Percentiles rank a stretch among this genome's conserved stretches.
Evolutionary conservation across 1,140 invertebrate genomes (phyloP).

Genomic region (Aricia agestis): DNA sequence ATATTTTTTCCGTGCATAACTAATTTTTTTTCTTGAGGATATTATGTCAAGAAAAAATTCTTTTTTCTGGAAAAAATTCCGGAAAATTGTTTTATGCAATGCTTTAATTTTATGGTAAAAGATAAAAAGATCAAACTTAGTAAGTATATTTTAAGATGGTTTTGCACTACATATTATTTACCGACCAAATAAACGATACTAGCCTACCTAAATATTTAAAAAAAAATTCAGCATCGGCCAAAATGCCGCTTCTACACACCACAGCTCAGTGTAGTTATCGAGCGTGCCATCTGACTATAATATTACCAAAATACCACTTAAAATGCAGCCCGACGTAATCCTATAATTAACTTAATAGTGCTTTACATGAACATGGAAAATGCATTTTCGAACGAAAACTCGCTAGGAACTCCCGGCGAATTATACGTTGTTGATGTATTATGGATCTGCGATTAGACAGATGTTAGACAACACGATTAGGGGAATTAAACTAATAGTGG

Average conservation of each 20-base stretch:
- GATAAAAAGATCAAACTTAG: too few relatives aligned
- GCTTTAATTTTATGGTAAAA: too few relatives aligned
- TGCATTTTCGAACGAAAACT: constrained; percentile 64
- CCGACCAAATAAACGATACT: too few relatives aligned
- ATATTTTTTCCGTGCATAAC: too few relatives aligned
- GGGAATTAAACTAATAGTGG: constrained; percentile 19
- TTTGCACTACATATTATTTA: too few relatives aligned
- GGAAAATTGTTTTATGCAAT: too few relatives aligned
- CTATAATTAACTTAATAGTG: constrained; percentile 71
- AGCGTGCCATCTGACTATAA: constrained; percentile 74
- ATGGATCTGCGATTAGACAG: constrained; percentile 41
- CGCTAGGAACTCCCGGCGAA: constrained; percentile 49
- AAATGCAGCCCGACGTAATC: constrained; percentile 66
- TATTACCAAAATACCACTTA: constrained; percentile 74
- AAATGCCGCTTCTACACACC: not conserved
- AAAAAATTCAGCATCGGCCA: too few relatives aligned
- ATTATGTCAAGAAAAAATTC: too few relatives aligned
- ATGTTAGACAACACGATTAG: constrained; percentile 31
- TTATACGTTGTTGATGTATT: constrained; percentile 60
- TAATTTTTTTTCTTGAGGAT: too few relatives aligned
- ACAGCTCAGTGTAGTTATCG: constrained; percentile 41
- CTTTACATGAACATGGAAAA: constrained; percentile 64
- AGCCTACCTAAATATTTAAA: too few relatives aligned
- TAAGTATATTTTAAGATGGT: too few relatives aligned
- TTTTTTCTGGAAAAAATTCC: too few relatives aligned